Conservation (phyloP, 92 coral and sea anemone species). For the Parazoanthus swiftii region DNA sequence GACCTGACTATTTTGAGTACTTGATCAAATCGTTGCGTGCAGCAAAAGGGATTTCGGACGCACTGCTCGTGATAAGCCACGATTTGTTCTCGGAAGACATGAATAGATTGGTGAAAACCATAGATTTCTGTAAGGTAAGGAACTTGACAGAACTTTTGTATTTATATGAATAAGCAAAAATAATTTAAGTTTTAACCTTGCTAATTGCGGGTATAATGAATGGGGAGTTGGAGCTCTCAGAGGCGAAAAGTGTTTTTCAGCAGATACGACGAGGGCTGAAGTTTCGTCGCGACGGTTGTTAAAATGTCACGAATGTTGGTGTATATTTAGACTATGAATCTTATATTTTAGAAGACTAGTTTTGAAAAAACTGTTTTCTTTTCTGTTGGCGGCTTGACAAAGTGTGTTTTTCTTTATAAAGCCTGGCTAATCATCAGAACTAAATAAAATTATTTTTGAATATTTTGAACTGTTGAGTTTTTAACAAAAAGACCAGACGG, state of each 20-base stretch:
- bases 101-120: conserved; percentile 64
- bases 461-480: too few species aligned
- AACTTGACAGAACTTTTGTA: background rate
- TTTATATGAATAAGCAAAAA: background rate
- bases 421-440: too few species aligned
- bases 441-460: too few species aligned
- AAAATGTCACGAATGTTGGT: too few species aligned
- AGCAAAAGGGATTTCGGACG: conserved; percentile 76
- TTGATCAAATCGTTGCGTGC: conserved; percentile 72
- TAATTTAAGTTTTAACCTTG: background rate
- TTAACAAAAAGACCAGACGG: too few species aligned
- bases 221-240: background rate
- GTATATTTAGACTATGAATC: too few species aligned
- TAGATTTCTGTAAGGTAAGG: conserved; percentile 87
- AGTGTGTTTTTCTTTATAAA: too few species aligned
- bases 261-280: too few species aligned
- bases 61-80: conserved; percentile 81
- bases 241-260: background rate
- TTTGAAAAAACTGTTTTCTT: too few species aligned
- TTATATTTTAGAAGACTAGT: too few species aligned
- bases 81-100: conserved; percentile 79
- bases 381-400: too few species aligned
- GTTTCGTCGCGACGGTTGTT: too few species aligned
- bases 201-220: background rate
- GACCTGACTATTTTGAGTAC: conserved; percentile 79